Evolutionary conservation across 2,113 vertebrate genomes (phyloP).

Genomic region (Arenaria interpres): DNA sequence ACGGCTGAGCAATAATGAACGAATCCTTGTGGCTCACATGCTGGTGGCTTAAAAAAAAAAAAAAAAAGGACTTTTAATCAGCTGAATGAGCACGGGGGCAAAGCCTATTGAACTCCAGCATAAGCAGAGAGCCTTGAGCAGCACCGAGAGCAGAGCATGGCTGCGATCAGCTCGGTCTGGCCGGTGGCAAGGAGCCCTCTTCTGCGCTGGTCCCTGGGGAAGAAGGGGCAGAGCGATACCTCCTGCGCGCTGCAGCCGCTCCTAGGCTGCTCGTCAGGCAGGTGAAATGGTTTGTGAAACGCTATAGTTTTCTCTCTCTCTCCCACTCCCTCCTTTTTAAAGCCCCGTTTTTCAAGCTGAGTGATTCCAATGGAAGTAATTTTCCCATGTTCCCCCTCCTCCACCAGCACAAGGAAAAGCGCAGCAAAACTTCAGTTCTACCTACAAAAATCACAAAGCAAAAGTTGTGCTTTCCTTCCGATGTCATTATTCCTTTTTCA

Average conservation of each 20-base stretch:
- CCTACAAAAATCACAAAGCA: not conserved
- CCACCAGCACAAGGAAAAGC: not conserved
- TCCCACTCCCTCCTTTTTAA: not conserved
- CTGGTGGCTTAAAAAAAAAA: constrained; percentile 71
- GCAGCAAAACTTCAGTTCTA: not conserved
- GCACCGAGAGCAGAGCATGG: not conserved
- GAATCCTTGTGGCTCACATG: constrained; percentile 70
- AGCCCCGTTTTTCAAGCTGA: constrained; percentile 20
- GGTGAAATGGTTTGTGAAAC: constrained; percentile 38
- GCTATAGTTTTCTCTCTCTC: not conserved
- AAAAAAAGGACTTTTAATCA: constrained; percentile 75
- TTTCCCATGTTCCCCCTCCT: not conserved
- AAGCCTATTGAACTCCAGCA: constrained; percentile 67
- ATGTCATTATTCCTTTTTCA: not conserved
- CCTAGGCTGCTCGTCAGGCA: not conserved
- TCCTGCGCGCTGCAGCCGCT: not conserved
- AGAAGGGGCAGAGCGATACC: not conserved
- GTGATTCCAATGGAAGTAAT: not conserved
- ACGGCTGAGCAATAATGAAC: constrained; percentile 75
- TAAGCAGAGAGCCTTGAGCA: constrained; percentile 14
- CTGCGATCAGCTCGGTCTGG: not conserved
- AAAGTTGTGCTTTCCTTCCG: not conserved
- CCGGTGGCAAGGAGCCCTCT: constrained; percentile 45
- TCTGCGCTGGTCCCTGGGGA: not conserved
- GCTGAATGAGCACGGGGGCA: constrained; percentile 73